Evolutionary conservation across 2,797 vertebrate genomes (phyloP).

Genomic region (Brachyrhaphis roseni): DNA sequence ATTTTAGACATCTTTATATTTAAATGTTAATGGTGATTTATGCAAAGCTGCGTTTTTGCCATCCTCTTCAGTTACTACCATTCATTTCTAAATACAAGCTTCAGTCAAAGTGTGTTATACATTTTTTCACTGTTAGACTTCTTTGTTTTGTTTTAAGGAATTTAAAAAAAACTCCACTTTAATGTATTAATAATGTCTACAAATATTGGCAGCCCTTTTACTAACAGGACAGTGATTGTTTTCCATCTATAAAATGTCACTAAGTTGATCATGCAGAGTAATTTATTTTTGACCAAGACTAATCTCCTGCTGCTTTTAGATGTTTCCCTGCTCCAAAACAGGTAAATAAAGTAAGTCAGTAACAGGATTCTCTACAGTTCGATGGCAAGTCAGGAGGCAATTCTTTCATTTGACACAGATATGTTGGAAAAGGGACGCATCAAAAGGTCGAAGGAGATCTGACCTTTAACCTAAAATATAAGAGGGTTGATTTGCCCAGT

Average conservation of each 20-base stretch:
- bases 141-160: too few species aligned
- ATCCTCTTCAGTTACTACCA: background rate
- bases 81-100: background rate
- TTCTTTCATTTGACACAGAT: background rate
- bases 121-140: background rate
- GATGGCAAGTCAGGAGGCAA: background rate
- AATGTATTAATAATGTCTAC: background rate
- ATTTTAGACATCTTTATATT: background rate
- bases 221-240: background rate
- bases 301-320: background rate
- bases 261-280: background rate
- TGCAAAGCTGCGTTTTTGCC: constrained; percentile 10
- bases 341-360: background rate
- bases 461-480: background rate
- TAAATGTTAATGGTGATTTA: constrained; percentile 2
- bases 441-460: background rate
- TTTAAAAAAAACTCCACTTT: background rate
- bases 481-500: background rate
- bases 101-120: background rate
- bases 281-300: background rate
- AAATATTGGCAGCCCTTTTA: background rate
- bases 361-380: background rate
- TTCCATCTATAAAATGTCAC: background rate
- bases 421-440: background rate
- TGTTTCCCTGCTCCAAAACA: background rate